Evolutionary conservation across 1,140 invertebrate genomes (phyloP), one percentile per base, ranked within the genome.

Genomic region (Chelonus insularis): DNA sequence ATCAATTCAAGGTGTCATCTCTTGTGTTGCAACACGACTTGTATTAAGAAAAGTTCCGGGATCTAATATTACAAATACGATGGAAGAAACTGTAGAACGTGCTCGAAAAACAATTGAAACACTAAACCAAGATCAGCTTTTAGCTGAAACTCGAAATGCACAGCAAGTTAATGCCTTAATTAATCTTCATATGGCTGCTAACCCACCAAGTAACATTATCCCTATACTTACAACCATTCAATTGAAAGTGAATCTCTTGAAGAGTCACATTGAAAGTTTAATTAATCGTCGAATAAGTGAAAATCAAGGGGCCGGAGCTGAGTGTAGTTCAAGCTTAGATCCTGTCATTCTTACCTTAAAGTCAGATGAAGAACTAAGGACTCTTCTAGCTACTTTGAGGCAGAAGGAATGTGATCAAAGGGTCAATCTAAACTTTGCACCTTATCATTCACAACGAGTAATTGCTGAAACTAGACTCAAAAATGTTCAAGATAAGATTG

Each of bases 131-230:
- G 74, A 80, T 16, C 74, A 81, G n/a, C 32, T 82, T 18, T 8
- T 81, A 8, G 12, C 48, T 0, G 80, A 82, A 39, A 72, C 72
- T 1, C 68, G 69, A 37, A 70, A 61, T 54, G 66, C 70, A 11
- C 76, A 76, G n/a, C 72, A 80, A 37, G 62, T 80, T 6, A 78
- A 75, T 39, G 66, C 68, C 4, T 41, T 82, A 7, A 74, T 82
- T 14, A 75, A 76, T 41, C 62, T 81, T 7, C 77, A 81, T 14
- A 72, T 79, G 69, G 76, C 73, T 4, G 58, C 74, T 0, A 76
- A 73, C 67, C 70, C 70, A 0, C 71, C 75, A 1, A 12, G 61
- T 0, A 76, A 68, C 18, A 55, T 81, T 5, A 64, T 82, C 1
- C 73, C 79, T 0, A 43, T 78, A 1, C 58, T 82, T 4, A 81